phyloP scores from a whole-genome alignment of 2,888 invertebrate genomes.

The Apamea crenata region DNA sequence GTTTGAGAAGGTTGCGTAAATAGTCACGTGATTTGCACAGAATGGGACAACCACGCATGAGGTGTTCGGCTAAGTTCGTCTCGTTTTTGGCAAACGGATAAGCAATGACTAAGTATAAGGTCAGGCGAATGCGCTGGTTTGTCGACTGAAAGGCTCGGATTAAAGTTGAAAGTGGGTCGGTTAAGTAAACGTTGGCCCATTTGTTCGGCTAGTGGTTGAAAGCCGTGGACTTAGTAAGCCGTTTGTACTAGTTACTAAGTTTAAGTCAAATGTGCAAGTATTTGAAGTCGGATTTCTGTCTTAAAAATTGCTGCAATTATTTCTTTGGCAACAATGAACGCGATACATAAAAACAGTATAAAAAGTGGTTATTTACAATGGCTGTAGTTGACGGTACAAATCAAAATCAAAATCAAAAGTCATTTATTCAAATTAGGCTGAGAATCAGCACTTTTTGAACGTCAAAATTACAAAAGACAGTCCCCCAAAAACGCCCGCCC shows the following conservation, averaged over 20 bases:
- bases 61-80: constrained; percentile 51
- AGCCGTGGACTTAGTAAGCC: constrained; percentile 3
- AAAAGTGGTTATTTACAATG: constrained; percentile 3
- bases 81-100: constrained; percentile 50
- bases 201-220: constrained; percentile 12
- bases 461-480: too few relatives aligned
- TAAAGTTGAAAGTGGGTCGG: constrained; percentile 37
- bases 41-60: constrained; percentile 62
- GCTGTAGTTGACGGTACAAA: too few relatives aligned
- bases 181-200: constrained; percentile 13
- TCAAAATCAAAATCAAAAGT: too few relatives aligned
- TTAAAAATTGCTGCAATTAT: background rate
- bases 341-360: background rate
- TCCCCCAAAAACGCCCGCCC: too few relatives aligned
- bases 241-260: constrained; percentile 5
- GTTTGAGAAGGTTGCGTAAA: constrained; percentile 75
- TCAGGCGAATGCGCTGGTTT: constrained; percentile 15
- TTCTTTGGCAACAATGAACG: background rate
- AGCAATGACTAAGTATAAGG: constrained; percentile 45
- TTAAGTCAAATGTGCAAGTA: background rate
- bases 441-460: too few relatives aligned
- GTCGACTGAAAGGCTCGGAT: constrained; percentile 19
- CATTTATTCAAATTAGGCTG: too few relatives aligned
- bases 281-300: background rate
- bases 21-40: constrained; percentile 68